Evolutionary conservation across 1,140 invertebrate genomes (phyloP).

Genomic region (Rhizoglyphus robini): DNA sequence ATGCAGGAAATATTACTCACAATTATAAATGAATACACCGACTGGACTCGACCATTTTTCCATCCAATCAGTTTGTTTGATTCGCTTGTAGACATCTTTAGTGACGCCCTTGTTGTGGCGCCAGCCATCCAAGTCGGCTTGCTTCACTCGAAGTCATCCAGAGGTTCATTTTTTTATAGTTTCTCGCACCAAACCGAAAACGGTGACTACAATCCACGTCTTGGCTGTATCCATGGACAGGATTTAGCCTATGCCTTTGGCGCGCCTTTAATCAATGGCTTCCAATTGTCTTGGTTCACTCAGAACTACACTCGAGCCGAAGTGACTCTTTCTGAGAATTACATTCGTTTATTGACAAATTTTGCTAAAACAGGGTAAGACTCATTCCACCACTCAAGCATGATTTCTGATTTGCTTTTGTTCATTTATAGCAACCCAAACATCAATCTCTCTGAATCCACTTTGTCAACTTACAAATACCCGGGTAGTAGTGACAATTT

Average conservation of each 20-base stretch:
- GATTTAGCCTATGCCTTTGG: conserved; percentile 83
- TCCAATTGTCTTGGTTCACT: conserved; percentile 58
- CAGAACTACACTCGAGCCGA: conserved; percentile 81
- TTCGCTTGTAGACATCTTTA: conserved; percentile 78
- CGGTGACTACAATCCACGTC: conserved; percentile 60
- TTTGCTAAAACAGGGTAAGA: conserved; percentile 87
- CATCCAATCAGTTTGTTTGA: conserved; percentile 83
- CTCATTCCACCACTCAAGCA: conserved; percentile 7
- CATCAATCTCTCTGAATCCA: conserved; percentile 32
- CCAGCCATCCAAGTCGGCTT: conserved; percentile 79
- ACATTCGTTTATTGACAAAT: conserved; percentile 91
- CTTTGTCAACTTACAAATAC: conserved; percentile 43
- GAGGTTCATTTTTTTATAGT: conserved; percentile 14
- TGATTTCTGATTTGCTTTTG: not conserved
- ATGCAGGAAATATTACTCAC: conserved; percentile 88
- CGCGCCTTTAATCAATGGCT: conserved; percentile 55
- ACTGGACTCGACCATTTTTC: conserved; percentile 83
- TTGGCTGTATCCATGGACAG: conserved; percentile 72
- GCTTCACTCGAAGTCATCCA: conserved; percentile 52
- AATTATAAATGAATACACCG: conserved; percentile 91
- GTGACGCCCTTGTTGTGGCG: conserved; percentile 81
- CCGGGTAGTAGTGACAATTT: conserved; percentile 41
- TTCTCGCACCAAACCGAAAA: conserved; percentile 56
- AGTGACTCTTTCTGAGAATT: conserved; percentile 69
- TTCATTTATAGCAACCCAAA: conserved; percentile 14